These are phyloP conservation scores for Ariolimax columbianus DNA, from an alignment of 2,888 invertebrate species.

Conservation along the genomic window DNA sequence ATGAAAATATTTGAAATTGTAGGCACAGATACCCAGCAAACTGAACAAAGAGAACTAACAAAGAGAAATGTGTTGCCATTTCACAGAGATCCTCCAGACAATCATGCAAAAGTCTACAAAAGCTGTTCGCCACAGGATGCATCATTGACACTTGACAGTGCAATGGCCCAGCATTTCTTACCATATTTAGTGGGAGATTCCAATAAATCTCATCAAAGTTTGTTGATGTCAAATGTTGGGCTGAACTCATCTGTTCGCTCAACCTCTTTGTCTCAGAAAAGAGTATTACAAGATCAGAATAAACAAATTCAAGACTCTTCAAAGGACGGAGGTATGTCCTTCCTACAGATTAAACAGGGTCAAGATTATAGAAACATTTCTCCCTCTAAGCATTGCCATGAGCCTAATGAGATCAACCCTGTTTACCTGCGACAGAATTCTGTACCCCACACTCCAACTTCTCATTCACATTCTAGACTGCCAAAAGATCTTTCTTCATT, in stretches of 20 bases:
- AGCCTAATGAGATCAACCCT: background rate
- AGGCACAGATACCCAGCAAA: background rate
- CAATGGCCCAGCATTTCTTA: background rate
- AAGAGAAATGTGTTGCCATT: background rate
- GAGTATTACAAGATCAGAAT: background rate
- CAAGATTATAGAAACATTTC: background rate
- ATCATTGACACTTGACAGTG: background rate
- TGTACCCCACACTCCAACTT: background rate
- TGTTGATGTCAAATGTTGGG: background rate
- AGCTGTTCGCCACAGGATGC: background rate
- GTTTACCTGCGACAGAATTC: background rate
- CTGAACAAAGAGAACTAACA: background rate
- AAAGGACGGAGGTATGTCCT: background rate
- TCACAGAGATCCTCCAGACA: background rate
- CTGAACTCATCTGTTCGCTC: background rate
- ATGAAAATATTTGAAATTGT: background rate
- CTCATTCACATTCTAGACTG: conserved; percentile 5
- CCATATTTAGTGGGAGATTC: background rate
- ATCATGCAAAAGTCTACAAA: background rate
- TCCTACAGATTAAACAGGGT: background rate
- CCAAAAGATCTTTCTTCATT: conserved; percentile 33
- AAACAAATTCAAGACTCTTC: background rate
- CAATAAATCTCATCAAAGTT: background rate
- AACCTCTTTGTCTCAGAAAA: background rate
- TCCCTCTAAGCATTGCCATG: background rate